phyloP scores from a whole-genome alignment of 1,140 invertebrate genomes.

The Diploscapter pachys region DNA sequence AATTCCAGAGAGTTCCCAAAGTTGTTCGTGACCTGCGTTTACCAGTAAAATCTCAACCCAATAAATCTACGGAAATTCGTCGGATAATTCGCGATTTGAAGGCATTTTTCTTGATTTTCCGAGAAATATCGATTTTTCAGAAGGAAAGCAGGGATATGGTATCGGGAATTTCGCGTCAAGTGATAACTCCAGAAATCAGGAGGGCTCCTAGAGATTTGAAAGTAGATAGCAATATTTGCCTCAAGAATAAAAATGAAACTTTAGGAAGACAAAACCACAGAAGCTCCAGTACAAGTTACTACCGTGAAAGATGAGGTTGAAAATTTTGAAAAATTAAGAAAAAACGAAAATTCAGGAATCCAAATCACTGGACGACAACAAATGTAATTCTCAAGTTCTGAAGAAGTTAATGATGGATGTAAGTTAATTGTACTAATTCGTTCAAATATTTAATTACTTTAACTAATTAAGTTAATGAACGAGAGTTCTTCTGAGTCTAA shows the following conservation, averaged over 20 bases:
- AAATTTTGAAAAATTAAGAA: conserved; percentile 1
- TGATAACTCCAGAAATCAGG: too few species aligned
- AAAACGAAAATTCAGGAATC: too few species aligned
- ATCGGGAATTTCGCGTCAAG: too few species aligned
- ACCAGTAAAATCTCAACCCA: too few species aligned
- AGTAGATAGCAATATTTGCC: not conserved
- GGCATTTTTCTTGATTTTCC: too few species aligned
- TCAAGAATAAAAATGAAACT: conserved; percentile 1
- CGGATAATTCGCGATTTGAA: too few species aligned
- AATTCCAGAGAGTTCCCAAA: too few species aligned
- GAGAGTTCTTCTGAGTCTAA: conserved; percentile 41
- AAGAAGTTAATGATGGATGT: conserved; percentile 40
- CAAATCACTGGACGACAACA: conserved; percentile 14
- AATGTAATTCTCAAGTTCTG: conserved; percentile 37
- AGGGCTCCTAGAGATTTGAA: not conserved
- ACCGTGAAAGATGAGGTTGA: not conserved
- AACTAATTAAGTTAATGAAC: conserved; percentile 30
- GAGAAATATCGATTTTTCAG: too few species aligned
- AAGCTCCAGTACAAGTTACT: not conserved
- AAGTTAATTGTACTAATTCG: not conserved
- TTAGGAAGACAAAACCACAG: conserved; percentile 2
- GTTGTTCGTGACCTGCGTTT: too few species aligned
- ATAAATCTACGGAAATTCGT: too few species aligned
- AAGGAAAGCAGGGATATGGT: too few species aligned
- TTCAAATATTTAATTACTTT: not conserved